phyloP scores from a whole-genome alignment of 1,140 invertebrate species.

The Procambarus virginalis region DNA sequence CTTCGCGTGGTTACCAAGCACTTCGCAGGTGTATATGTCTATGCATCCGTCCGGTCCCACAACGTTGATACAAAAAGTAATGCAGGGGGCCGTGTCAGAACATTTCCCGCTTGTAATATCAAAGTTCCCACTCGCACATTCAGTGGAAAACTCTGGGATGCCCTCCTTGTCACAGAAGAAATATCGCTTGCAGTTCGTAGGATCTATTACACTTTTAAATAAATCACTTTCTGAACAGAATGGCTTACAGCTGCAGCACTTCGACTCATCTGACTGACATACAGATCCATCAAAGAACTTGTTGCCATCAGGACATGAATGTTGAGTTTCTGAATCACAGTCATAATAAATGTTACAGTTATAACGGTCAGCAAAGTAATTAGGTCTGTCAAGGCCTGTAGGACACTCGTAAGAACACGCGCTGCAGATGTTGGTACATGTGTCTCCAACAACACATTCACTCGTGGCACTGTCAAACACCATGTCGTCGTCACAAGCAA shows the following conservation, averaged over 20 bases:
- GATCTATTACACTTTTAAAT: neutral
- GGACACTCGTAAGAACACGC: no score
- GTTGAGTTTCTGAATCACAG: neutral
- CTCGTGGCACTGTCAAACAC: no score
- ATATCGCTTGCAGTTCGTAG: neutral
- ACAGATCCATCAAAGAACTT: neutral
- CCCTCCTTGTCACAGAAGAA: neutral
- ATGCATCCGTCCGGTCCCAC: slow-evolving; percentile 6
- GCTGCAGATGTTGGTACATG: no score
- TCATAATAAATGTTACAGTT: neutral
- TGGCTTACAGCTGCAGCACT: slow-evolving; percentile 6
- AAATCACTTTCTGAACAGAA: neutral
- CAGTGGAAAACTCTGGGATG: no score
- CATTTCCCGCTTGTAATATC: no score
- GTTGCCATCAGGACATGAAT: neutral
- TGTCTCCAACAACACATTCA: no score
- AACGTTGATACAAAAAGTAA: neutral
- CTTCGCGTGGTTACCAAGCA: neutral
- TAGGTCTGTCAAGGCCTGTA: no score
- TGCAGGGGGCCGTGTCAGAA: neutral
- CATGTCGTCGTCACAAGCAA: no score
- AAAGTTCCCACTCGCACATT: no score
- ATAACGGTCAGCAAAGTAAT: neutral
- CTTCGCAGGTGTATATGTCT: neutral
- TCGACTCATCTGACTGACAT: slow-evolving; percentile 1